Base-by-base conservation (phyloP, 2,113 vertebrate species). In the Gyps fulvus region DNA sequence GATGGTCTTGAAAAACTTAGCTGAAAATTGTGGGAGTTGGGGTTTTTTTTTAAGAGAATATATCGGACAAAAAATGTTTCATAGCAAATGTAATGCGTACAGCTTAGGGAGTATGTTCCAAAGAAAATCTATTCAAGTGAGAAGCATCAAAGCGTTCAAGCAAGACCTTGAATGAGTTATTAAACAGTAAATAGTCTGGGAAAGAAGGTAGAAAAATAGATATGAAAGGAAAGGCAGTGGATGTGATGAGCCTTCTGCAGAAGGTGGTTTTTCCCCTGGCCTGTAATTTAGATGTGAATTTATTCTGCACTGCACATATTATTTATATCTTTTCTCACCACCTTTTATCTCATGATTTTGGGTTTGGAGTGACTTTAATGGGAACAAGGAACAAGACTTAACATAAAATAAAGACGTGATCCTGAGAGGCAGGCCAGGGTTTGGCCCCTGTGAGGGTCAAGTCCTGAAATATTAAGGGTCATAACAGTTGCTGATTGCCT, bases 161-260 rank as follows among this genome's bases (percentile, higher is more conserved):
- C 82, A 94, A 90, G 92, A 89, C 96, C 91, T 95, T 87, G 96
- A 87, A 96, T 93, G 72, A 94, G 94, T 96, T 97, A 97, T 97
- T 97, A 97, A 97, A 96, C 89, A 95, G 93, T 77, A 97, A 96
- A 95, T 96, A 96, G 94, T 91, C 96, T 95, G 66, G 69, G 87
- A 87, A 94, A 77, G 83, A 93, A 97, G 81, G 95, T 34, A 92
- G 96, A 91, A 94, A 96, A 96, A 95, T 40, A 96, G 81, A 90
- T 96, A 89, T 89, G 85, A 96, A 95, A 87, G 49, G 55, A 50
- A 93, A 94, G 69, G 89, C 77, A 80, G 82, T 42, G 84, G 67
- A 93, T 95, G 84, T 62, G 83, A 96, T 88, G 76, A 97, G 89
- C 72, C 40, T 93, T 94, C 73, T 93, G 80, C 83, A 91, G 79